A percentile compares a stretch with the other conserved stretches of the same genome.
Evolutionary conservation across 2,797 vertebrate species (phyloP).

Genomic region (Malurus splendens): DNA sequence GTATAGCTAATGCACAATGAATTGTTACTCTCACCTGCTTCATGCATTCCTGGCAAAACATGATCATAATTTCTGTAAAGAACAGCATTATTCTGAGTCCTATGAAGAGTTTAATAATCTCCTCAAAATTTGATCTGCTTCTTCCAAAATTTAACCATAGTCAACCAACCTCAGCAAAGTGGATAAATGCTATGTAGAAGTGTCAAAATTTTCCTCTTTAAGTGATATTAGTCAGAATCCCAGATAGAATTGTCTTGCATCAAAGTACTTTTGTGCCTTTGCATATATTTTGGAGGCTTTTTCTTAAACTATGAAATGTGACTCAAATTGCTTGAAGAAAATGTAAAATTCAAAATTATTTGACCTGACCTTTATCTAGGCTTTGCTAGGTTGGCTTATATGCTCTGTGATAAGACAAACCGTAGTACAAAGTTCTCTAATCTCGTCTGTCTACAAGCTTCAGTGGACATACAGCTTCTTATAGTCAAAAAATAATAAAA

Average conservation of each 20-base stretch:
- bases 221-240: background rate
- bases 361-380: background rate
- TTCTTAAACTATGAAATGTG: background rate
- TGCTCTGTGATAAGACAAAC: background rate
- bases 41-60: background rate
- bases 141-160: background rate
- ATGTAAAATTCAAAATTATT: background rate
- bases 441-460: background rate
- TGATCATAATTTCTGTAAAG: background rate
- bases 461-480: background rate
- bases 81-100: background rate
- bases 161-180: background rate
- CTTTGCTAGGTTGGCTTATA: background rate
- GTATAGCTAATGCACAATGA: background rate
- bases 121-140: background rate
- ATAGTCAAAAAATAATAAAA: background rate
- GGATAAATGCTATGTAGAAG: background rate
- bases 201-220: background rate
- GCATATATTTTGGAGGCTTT: background rate
- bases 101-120: background rate
- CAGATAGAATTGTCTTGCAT: background rate
- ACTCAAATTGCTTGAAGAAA: background rate
- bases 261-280: background rate
- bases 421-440: background rate
- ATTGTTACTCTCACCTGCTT: background rate